Conservation (phyloP, 2,888 invertebrate species). For the Mamestra brassicae region DNA sequence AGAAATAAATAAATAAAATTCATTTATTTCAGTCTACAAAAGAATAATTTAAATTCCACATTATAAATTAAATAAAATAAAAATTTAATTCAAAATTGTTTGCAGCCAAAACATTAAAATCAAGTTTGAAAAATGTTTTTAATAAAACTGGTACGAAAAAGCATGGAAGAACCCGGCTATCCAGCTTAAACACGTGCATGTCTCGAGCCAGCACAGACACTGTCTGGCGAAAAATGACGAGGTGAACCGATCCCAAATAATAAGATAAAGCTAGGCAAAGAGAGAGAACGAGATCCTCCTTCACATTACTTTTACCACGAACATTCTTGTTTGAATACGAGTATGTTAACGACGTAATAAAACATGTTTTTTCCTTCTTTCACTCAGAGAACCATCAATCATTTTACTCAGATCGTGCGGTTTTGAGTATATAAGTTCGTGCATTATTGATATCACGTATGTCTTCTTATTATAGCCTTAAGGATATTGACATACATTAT, state of each 20-base stretch:
- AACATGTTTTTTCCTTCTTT: constrained; percentile 33
- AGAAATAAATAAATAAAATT: no score
- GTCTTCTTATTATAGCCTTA: background rate
- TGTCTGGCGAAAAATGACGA: background rate
- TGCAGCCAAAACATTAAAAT: no score
- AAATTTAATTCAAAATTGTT: no score
- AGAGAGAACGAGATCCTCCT: background rate
- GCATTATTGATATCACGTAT: constrained; percentile 23
- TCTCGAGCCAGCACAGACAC: background rate
- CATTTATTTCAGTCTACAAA: no score
- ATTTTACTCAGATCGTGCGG: background rate
- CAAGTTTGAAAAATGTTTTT: no score
- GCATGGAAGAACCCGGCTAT: no score
- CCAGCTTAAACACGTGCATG: no score
- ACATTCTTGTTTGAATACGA: constrained; percentile 8
- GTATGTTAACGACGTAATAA: background rate
- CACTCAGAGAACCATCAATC: constrained; percentile 10
- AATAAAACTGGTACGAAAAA: no score
- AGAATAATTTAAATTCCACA: no score
- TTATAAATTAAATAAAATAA: no score
- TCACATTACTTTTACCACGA: background rate
- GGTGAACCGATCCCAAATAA: background rate
- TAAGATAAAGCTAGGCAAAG: background rate
- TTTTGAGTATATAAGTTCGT: constrained; percentile 5
- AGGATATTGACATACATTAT: constrained; percentile 16